Base-by-base conservation (phyloP, 2,888 invertebrate genomes). In the Cephus nigrinus region DNA sequence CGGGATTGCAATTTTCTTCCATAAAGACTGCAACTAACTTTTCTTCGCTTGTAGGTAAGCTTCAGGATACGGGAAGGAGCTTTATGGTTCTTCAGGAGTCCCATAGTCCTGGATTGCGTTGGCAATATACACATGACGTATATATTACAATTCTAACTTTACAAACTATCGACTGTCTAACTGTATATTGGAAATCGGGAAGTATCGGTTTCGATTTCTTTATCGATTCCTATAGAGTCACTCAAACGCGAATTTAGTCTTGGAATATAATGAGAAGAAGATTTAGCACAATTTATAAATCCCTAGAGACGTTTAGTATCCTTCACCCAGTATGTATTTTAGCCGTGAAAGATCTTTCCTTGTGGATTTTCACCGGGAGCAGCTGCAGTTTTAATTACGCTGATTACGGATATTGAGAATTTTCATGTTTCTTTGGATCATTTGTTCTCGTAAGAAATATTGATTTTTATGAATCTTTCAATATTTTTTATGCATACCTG, bases 21-120 rank as follows among this genome's bases (percentile, higher is more conserved):
- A 35, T 35, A 35, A 12, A 35, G 35, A 35, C 35, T 35, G 35
- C 3, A 35, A 35, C 35, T 35, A 35, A 35, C 12, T 35, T 35
- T 35, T 35, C 35, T 12, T 35, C 35, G 0, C 3, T 12, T 40
- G 40, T 40, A 15, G 5, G 40, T 15, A 40, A 40, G 40, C 40
- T 40, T 40, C 68, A 68, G 34, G 73, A 69, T 73, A 76, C 73
- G 15, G 55, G 34, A 76, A 76, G 74, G 75, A 76, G 75, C 76
- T 77, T 78, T 79, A 80, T 77, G 80, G 80, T 82, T 81, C 81
- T 79, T 69, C 75, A 82, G 78, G 81, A 81, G 79, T 80, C 71
- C 30, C 73, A 40, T 40, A 15, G 40, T 15, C 15, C 15, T 15
- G 15, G 40, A 40, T 4, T 40, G 40, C 15, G 4, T 4, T 40